These are phyloP conservation scores for Centroberyx gerrardi DNA, from an alignment of 2,797 vertebrate genomes.

Conservation along the genomic window DNA sequence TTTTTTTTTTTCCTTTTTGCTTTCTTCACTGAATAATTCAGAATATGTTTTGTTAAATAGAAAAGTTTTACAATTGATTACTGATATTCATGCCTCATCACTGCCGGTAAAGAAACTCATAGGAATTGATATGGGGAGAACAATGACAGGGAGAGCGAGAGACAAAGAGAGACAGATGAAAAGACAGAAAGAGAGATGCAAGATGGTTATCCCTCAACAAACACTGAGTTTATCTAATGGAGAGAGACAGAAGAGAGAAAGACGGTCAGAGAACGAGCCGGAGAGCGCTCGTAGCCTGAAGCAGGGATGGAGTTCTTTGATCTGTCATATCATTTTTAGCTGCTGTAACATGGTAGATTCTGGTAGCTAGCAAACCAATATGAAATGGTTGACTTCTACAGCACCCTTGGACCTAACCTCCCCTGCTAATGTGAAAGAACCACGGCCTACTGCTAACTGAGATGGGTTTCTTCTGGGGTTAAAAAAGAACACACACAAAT, in stretches of 20 bases:
- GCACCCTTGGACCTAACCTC: background rate
- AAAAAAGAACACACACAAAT: background rate
- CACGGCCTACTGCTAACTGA: background rate
- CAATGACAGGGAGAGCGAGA: background rate
- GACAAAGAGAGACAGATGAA: constrained; percentile 3
- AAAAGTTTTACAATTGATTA: too few species aligned
- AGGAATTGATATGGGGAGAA: too few species aligned
- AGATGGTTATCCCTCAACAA: background rate
- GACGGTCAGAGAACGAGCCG: background rate
- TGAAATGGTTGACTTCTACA: background rate
- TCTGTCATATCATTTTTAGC: background rate
- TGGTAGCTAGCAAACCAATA: background rate
- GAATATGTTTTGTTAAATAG: too few species aligned
- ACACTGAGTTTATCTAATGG: background rate
- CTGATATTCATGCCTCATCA: too few species aligned
- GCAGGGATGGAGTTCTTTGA: constrained; percentile 8
- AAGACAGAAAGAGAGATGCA: background rate
- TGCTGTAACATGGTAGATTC: background rate
- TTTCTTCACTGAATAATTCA: too few species aligned
- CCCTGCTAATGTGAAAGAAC: background rate
- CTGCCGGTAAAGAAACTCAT: too few species aligned
- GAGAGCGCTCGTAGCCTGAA: constrained; percentile 5
- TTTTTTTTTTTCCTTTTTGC: too few species aligned
- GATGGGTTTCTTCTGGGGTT: background rate
- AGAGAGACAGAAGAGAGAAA: background rate